Evolutionary conservation across 2,113 vertebrate genomes (phyloP), one percentile per base, ranked within the genome.

Genomic region (Panthera tigris): DNA sequence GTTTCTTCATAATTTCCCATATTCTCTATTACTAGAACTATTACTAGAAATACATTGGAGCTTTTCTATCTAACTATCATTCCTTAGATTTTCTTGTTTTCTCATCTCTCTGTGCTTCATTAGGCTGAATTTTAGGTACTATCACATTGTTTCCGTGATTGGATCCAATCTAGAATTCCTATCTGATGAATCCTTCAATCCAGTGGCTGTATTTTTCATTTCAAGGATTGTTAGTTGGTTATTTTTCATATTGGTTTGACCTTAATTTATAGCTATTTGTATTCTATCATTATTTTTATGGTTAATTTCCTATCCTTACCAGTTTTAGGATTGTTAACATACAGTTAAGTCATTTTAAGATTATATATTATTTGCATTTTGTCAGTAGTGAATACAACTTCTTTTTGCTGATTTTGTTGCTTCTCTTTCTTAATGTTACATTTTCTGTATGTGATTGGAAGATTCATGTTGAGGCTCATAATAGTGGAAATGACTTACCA

Each of bases 261-360:
- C 31, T 90, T 71, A 82, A 82, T 82, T 90, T 95, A 87, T 71
- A 93, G 2, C 15, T 87, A 50, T 33, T 36, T 71, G 15, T 68
- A n/a, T 48, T 63, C 90, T n/a, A 13, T 23, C 63, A 82, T 69
- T 16, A 84, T 79, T 83, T 84, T 82, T 86, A 74, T 74, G 4
- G 31, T 52, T 73, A 57, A 57, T 80, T 89, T 89, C 18, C 10
- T 89, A 79, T 63, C 48, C 21, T 73, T 55, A 80, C 21, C 31
- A 73, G 15, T 36, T 57, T 90, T 61, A 66, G 4, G n/a, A 41
- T 79, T 82, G 13, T 50, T 78, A 84, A 96, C 15, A 18, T 74
- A 80, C 4, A 14, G 93, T 87, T 81, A 80, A 93, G 33, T 95
- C 63, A 91, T 88, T 79, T 93, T 92, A 94, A 92, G 27, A 65